Conservation (phyloP, 2,888 invertebrate genomes). For the Heliconius ismenius region DNA sequence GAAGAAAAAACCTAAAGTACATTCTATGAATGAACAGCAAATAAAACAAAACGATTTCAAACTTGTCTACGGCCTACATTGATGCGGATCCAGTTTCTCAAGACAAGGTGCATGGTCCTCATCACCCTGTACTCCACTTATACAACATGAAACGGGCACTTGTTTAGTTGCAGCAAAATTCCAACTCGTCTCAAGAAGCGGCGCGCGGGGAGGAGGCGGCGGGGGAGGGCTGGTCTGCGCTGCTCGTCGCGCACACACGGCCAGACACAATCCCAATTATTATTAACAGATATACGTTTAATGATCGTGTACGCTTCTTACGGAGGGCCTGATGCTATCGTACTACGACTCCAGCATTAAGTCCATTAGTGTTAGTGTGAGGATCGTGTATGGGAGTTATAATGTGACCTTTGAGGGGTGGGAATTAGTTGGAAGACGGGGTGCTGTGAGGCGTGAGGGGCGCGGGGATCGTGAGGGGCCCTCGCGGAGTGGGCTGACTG, state of each 20-base stretch:
- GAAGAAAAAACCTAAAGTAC: background rate
- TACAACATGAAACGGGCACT: constrained; percentile 25
- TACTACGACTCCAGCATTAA: constrained; percentile 45
- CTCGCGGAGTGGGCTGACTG: constrained; percentile 65
- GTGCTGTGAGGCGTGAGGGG: constrained; percentile 49
- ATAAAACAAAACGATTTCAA: constrained; percentile 27
- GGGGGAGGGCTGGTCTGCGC: constrained; percentile 64
- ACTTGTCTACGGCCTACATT: constrained; percentile 27
- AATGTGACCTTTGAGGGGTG: constrained; percentile 53
- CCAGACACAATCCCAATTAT: constrained; percentile 80
- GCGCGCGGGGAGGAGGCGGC: constrained; percentile 50
- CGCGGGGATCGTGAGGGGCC: constrained; percentile 46
- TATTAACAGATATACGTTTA: constrained; percentile 74
- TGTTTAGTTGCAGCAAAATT: constrained; percentile 36
- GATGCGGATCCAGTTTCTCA: constrained; percentile 26
- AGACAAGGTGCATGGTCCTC: constrained; percentile 24
- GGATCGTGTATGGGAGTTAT: constrained; percentile 52
- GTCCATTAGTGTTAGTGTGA: constrained; percentile 63
- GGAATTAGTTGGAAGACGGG: constrained; percentile 63
- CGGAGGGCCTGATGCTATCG: constrained; percentile 44
- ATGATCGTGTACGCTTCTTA: constrained; percentile 62
- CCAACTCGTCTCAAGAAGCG: constrained; percentile 59
- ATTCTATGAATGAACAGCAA: constrained; percentile 30
- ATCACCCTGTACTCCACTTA: constrained; percentile 22
- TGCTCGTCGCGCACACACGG: constrained; percentile 72